Percentiles rank a stretch among this genome's conserved stretches.
These are phyloP conservation scores for Mus spicilegus DNA, from an alignment of 2,113 vertebrate species.

Conservation along the genomic window DNA sequence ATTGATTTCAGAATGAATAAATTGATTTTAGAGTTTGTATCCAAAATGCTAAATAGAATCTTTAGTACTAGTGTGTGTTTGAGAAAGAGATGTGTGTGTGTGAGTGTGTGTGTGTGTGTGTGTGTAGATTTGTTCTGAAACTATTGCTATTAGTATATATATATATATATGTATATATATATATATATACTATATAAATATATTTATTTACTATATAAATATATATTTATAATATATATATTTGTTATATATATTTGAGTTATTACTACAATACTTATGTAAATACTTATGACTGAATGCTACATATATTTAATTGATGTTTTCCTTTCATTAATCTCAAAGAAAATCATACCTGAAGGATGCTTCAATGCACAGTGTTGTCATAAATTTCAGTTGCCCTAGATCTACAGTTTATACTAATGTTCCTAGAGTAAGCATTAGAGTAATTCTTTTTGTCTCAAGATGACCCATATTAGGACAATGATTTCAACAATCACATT, in stretches of 20 bases:
- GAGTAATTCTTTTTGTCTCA: not conserved
- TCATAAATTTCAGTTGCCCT: not conserved
- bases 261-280: not conserved
- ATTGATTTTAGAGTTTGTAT: constrained; percentile 29
- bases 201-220: too few species aligned
- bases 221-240: too few species aligned
- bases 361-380: not conserved
- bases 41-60: not conserved
- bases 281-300: not conserved
- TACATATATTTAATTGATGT: not conserved
- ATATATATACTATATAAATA: too few species aligned
- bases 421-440: not conserved
- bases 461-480: not conserved
- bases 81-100: not conserved
- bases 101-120: not conserved
- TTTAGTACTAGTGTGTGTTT: not conserved
- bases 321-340: not conserved
- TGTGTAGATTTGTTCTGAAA: not conserved
- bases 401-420: not conserved
- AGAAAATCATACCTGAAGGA: too few species aligned
- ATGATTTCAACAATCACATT: not conserved
- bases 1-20: not conserved
- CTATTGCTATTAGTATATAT: not conserved
- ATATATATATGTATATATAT: too few species aligned
- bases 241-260: too few species aligned